These are phyloP conservation scores for Aporrectodea caliginosa DNA, from an alignment of 1,140 invertebrate species.

Conservation along the genomic window DNA sequence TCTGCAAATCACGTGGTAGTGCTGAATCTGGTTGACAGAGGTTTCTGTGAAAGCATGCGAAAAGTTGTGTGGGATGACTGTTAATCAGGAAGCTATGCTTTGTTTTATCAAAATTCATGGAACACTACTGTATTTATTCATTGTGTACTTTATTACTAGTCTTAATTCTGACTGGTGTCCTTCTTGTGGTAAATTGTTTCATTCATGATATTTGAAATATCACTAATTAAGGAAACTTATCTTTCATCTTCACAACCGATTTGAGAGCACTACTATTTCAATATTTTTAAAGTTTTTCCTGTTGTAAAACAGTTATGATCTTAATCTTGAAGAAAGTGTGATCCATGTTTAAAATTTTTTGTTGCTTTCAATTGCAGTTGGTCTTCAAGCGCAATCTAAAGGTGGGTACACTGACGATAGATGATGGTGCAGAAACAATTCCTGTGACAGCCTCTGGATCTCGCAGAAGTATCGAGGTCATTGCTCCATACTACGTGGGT, in stretches of 20 bases:
- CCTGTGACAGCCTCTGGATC: conserved; percentile 60
- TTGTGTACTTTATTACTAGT: too few species aligned
- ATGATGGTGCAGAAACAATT: conserved; percentile 62
- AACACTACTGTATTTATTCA: too few species aligned
- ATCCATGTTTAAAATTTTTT: background rate
- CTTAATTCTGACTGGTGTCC: too few species aligned
- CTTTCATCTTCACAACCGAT: background rate
- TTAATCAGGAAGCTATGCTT: too few species aligned
- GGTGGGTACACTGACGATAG: conserved; percentile 66
- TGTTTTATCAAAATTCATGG: too few species aligned
- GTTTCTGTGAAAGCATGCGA: too few species aligned
- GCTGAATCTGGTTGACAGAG: too few species aligned
- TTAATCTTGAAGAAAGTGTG: background rate
- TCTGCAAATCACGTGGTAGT: too few species aligned
- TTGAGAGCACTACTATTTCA: too few species aligned
- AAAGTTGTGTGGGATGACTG: too few species aligned
- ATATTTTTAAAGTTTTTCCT: background rate
- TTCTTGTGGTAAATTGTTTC: background rate
- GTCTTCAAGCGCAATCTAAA: conserved; percentile 57
- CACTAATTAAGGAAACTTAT: background rate
- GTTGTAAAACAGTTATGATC: background rate
- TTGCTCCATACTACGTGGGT: conserved; percentile 74
- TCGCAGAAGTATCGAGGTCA: conserved; percentile 63
- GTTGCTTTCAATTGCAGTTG: conserved; percentile 38
- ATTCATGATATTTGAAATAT: background rate